Conservation (phyloP, 2,888 invertebrate genomes). For the Imbricaverruca yamaguchii region DNA sequence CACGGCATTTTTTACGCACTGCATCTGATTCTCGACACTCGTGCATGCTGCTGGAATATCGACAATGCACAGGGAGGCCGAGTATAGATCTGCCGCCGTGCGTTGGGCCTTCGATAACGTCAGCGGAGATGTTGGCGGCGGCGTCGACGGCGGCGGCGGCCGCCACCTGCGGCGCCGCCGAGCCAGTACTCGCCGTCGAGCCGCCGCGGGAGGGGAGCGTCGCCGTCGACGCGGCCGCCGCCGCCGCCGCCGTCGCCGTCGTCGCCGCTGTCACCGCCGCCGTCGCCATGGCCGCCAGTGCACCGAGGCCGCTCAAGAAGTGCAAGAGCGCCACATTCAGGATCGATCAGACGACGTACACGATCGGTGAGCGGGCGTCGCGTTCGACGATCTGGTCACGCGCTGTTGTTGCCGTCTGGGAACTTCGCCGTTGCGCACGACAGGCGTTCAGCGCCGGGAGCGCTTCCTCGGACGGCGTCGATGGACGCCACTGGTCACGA, state of each 20-base stretch:
- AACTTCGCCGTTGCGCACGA: too few species aligned
- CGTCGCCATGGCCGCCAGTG: background rate
- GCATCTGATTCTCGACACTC: too few species aligned
- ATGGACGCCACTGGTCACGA: too few species aligned
- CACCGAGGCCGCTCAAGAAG: conserved; percentile 37
- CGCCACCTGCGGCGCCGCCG: too few species aligned
- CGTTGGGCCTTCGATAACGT: too few species aligned
- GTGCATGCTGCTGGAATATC: too few species aligned
- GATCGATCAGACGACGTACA: conserved; percentile 75
- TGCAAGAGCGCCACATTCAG: conserved; percentile 80
- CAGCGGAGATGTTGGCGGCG: conserved; percentile 30
- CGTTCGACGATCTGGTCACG: background rate
- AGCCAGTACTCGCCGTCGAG: too few species aligned
- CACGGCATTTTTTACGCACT: too few species aligned
- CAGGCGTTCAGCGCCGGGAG: too few species aligned
- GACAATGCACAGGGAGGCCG: too few species aligned
- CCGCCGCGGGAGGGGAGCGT: background rate
- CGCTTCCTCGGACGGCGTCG: too few species aligned
- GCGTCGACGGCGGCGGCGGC: background rate
- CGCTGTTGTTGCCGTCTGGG: background rate
- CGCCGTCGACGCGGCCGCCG: background rate
- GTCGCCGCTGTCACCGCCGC: background rate
- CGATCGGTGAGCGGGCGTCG: conserved; percentile 58
- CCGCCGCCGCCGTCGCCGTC: background rate
- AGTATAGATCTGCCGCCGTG: too few species aligned